These are phyloP conservation scores for Seriola rivoliana DNA, from an alignment of 2,113 vertebrate genomes.

Conservation along the genomic window DNA sequence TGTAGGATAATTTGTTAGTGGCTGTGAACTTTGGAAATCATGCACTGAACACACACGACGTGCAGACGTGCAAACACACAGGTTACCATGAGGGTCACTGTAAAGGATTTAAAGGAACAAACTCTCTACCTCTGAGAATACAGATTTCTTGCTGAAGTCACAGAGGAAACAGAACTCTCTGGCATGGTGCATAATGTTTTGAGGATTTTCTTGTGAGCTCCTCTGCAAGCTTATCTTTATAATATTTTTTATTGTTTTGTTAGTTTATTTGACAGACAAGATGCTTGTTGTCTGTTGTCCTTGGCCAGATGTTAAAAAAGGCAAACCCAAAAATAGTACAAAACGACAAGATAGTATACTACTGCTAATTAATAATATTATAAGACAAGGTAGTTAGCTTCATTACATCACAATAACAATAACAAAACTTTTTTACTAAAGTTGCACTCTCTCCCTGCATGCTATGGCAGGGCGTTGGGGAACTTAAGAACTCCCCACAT, in stretches of 20 bases:
- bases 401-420: not conserved
- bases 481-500: slow-evolving; percentile 47
- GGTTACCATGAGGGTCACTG: not conserved
- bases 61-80: not conserved
- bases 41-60: slow-evolving; percentile 3
- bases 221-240: not conserved
- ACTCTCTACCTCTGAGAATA: not conserved
- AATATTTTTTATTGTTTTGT: not conserved
- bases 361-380: too few relatives aligned
- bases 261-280: not conserved
- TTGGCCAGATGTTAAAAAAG: not conserved
- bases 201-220: too few relatives aligned
- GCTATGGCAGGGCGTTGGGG: not conserved
- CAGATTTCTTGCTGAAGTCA: not conserved
- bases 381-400: not conserved
- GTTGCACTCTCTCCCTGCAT: not conserved
- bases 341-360: not conserved
- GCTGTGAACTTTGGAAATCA: slow-evolving; percentile 45
- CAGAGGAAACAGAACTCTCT: not conserved
- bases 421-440: not conserved
- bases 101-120: not conserved
- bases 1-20: not conserved
- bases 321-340: not conserved
- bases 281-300: not conserved
- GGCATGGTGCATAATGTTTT: too few relatives aligned